phyloP scores from a whole-genome alignment of 2,797 vertebrate genomes.

The Lophotriccus pileatus region DNA sequence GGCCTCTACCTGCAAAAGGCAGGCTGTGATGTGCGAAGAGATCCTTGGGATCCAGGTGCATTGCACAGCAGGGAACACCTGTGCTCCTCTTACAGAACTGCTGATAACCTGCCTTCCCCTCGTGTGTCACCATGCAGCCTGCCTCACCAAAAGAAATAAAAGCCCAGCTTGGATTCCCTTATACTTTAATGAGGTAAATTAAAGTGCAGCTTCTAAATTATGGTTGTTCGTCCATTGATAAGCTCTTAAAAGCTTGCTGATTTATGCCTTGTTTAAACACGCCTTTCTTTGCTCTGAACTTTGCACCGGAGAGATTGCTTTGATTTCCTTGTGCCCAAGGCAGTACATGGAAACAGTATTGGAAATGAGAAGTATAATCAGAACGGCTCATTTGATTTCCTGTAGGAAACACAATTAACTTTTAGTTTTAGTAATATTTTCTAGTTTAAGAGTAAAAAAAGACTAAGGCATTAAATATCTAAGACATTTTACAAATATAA shows the following conservation, averaged over 20 bases:
- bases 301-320: slow-evolving; percentile 1
- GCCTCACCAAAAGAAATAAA: neutral
- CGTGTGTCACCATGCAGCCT: fast-evolving
- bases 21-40: neutral
- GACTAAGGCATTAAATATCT: neutral
- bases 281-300: slow-evolving; percentile 50
- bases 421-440: neutral
- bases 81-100: fast-evolving
- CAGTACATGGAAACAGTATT: neutral
- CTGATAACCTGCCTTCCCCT: neutral
- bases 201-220: neutral
- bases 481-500: neutral
- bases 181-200: neutral
- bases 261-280: slow-evolving; percentile 1
- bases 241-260: neutral
- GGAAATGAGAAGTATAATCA: neutral
- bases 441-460: neutral
- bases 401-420: neutral
- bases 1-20: neutral
- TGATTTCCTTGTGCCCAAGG: neutral
- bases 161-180: neutral
- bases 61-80: neutral
- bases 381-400: neutral
- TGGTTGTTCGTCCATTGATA: neutral
- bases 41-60: neutral